Conservation (phyloP, 2,113 vertebrate species). For the Pseudorectes ferrugineus region DNA sequence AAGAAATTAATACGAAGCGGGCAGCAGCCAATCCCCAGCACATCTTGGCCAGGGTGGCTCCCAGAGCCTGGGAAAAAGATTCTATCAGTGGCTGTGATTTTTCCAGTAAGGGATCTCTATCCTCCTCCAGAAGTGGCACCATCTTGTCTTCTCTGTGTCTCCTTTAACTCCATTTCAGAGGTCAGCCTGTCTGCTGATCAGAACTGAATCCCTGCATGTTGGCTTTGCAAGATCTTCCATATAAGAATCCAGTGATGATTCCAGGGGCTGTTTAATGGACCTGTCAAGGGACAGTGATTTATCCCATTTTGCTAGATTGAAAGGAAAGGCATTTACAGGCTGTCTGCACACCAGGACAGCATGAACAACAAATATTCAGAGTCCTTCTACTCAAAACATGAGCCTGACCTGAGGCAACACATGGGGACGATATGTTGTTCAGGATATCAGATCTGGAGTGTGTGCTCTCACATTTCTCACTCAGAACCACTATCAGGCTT, state of each 20-base stretch:
- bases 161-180: neutral
- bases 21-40: neutral
- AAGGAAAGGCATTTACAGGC: neutral
- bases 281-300: neutral
- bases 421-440: neutral
- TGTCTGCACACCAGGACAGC: neutral
- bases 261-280: neutral
- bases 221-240: neutral
- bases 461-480: constrained; percentile 23
- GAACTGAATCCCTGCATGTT: neutral
- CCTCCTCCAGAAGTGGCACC: neutral
- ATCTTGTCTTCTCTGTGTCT: neutral
- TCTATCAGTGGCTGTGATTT: neutral
- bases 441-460: neutral
- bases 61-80: neutral
- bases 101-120: neutral
- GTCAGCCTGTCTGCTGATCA: neutral
- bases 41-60: neutral
- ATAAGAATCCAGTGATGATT: neutral
- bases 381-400: neutral
- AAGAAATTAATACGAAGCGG: constrained; percentile 3
- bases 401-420: neutral
- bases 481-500: constrained; percentile 1
- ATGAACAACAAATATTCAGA: neutral
- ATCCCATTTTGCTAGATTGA: neutral